A percentile compares a stretch with the other conserved stretches of the same genome.
Evolutionary conservation across 2,888 invertebrate species (phyloP).

Genomic region (Coenonympha glycerion): DNA sequence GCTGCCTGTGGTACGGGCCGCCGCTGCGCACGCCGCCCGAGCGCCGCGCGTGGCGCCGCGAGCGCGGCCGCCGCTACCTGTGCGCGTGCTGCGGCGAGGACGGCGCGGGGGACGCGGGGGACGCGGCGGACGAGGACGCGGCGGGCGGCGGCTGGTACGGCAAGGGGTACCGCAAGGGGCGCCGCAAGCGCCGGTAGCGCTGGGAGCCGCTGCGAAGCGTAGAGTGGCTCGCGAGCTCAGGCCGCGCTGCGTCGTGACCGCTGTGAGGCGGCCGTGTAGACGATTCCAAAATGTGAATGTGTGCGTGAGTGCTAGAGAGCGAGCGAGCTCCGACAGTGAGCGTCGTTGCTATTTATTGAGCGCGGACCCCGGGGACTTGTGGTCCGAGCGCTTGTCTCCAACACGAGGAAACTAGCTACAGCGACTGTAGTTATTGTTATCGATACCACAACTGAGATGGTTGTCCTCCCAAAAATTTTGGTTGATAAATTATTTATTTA

Average conservation of each 20-base stretch:
- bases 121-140: constrained; percentile 44
- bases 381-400: too few relatives aligned
- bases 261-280: background rate
- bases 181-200: constrained; percentile 69
- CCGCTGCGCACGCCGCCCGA: constrained; percentile 46
- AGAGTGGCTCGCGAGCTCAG: background rate
- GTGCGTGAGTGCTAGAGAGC: too few relatives aligned
- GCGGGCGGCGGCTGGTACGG: constrained; percentile 86
- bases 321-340: too few relatives aligned
- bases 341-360: too few relatives aligned
- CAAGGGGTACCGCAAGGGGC: constrained; percentile 87
- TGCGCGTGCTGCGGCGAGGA: constrained; percentile 79
- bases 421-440: too few relatives aligned
- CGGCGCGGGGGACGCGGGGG: constrained; percentile 23
- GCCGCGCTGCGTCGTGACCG: background rate
- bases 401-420: too few relatives aligned
- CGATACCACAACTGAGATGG: too few relatives aligned
- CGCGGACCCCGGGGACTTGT: too few relatives aligned
- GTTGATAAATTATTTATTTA: too few relatives aligned
- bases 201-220: background rate
- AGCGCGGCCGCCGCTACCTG: constrained; percentile 76
- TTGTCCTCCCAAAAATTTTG: too few relatives aligned
- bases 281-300: too few relatives aligned
- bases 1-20: constrained; percentile 73
- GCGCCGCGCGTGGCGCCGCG: constrained; percentile 46